Evolutionary conservation across 2,797 vertebrate genomes (phyloP), one percentile per base, ranked within the genome.

Genomic region (Chiroxiphia lanceolata): DNA sequence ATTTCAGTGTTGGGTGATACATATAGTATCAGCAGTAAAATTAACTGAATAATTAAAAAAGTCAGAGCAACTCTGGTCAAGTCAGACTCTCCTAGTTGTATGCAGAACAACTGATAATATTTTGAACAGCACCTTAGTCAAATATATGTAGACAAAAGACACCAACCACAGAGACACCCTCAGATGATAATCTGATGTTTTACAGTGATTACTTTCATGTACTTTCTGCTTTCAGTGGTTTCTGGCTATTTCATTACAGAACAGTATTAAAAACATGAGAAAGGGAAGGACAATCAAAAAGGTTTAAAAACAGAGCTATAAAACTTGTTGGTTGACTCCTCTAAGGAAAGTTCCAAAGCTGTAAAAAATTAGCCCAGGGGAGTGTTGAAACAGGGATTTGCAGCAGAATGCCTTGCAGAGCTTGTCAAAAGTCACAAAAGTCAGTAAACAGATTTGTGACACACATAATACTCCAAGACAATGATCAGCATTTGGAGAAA

Each of bases 241-340:
- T 85, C 48, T 77, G 60, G 16, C 23, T 87, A 40, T 67, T 93
- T 82, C 10, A 16, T 64, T 75, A 29, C 5, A 76, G 64, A 87
- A 19, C 31, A 76, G 15, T 44, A 59, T 72, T 85, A 65, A 85
- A 90, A 51, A 31, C 23, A 20, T n/a, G 40, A 83, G 15, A 86
- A 93, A 64, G 36, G 13, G 40, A 63, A 94, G 25, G 25, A 77
- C 19, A 90, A 87, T 40, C 8, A 29, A 81, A 85, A 90, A 26
- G 3, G 16, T 90, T 92, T 82, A 45, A 75, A 94, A 94, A 87
- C 63, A 89, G 75, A 92, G 14, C 69, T 75, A 75, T 92, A 88
- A 93, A 93, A 88, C 36, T 13, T 68, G 13, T 76, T 90, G 44
- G 70, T 87, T 74, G 33, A 38, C 16, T 83, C 31, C n/a, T 48